Evolutionary conservation across 2,888 invertebrate species (phyloP).

Genomic region (Baccha elongata): DNA sequence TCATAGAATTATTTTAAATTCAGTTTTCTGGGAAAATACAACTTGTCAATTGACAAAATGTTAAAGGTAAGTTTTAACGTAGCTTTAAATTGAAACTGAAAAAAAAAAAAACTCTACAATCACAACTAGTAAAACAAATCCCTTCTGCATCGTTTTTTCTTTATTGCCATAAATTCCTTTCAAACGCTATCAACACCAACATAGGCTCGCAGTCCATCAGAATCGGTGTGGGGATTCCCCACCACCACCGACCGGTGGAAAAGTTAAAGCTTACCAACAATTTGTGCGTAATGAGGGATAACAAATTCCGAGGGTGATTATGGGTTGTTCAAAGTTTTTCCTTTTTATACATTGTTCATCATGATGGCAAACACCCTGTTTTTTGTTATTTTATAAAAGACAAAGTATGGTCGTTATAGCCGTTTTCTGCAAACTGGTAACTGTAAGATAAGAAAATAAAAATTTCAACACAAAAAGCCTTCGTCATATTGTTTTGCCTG

Average conservation of each 20-base stretch:
- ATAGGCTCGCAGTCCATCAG: no score
- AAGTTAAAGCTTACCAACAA: constrained; percentile 54
- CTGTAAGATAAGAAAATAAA: constrained; percentile 22
- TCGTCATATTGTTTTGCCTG: constrained; percentile 27
- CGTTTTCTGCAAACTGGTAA: constrained; percentile 21
- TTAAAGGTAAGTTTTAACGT: no score
- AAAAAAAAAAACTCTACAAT: no score
- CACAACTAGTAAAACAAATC: neutral
- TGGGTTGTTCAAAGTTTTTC: constrained; percentile 51
- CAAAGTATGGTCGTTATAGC: constrained; percentile 42
- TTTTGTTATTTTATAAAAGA: no score
- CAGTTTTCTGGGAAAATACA: no score
- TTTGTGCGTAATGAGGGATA: constrained; percentile 70
- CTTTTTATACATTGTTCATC: constrained; percentile 35
- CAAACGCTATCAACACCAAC: neutral
- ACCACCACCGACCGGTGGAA: constrained; percentile 16
- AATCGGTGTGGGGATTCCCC: no score
- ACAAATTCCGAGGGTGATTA: constrained; percentile 66
- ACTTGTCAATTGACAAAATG: no score
- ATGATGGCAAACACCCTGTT: neutral
- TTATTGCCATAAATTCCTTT: neutral
- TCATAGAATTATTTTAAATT: no score
- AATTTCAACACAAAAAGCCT: constrained; percentile 1
- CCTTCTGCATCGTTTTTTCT: neutral
- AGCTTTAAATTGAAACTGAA: no score